Percentiles rank a stretch among this genome's conserved stretches.
These are phyloP conservation scores for Cosmorhoe ocellata DNA, from an alignment of 2,888 invertebrate species.

Conservation along the genomic window DNA sequence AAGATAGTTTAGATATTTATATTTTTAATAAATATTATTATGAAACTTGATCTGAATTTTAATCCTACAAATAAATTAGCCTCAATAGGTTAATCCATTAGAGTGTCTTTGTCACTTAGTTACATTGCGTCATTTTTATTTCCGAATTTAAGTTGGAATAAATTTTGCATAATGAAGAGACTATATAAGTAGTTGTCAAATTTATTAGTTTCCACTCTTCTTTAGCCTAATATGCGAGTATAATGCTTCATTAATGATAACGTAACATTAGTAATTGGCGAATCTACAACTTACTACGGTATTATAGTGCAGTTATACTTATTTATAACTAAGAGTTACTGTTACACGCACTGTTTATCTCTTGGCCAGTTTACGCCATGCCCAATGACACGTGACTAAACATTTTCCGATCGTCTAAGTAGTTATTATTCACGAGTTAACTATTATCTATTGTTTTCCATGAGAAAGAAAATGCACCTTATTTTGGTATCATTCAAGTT, in stretches of 20 bases:
- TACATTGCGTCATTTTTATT: constrained; percentile 32
- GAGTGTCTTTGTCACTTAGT: constrained; percentile 19
- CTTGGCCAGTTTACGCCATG: constrained; percentile 25
- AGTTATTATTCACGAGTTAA: constrained; percentile 10
- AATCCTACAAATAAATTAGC: constrained; percentile 27
- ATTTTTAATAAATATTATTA: constrained; percentile 61
- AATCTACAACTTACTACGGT: constrained; percentile 4
- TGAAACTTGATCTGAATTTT: constrained; percentile 46
- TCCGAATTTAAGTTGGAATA: constrained; percentile 26
- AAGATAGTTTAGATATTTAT: constrained; percentile 57
- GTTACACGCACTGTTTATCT: background rate
- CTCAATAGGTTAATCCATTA: constrained; percentile 15
- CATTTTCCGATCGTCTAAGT: constrained; percentile 14
- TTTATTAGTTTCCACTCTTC: constrained; percentile 15
- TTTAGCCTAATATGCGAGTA: background rate
- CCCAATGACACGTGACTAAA: constrained; percentile 16
- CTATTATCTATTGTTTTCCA: constrained; percentile 28
- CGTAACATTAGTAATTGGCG: constrained; percentile 9
- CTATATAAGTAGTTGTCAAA: constrained; percentile 15
- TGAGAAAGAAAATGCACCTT: constrained; percentile 8
- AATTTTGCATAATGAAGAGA: constrained; percentile 21
- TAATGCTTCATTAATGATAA: constrained; percentile 3
- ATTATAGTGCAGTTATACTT: background rate
- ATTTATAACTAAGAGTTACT: too few relatives aligned
- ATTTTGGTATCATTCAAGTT: constrained; percentile 3